These are phyloP conservation scores for Rhinoraja longicauda DNA, from an alignment of 2,797 vertebrate genomes.

Conservation along the genomic window DNA sequence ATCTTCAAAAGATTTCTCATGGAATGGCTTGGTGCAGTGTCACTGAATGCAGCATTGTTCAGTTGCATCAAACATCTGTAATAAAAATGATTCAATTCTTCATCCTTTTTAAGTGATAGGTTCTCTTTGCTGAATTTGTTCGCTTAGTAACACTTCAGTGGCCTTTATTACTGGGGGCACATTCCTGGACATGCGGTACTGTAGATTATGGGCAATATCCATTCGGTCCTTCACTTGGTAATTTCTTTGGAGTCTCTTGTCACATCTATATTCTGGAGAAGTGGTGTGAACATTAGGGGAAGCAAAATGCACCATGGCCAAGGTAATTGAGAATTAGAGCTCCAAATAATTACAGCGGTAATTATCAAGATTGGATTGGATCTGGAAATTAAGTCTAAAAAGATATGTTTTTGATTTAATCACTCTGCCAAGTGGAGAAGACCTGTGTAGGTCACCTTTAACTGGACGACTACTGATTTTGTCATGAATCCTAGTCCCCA, in stretches of 20 bases:
- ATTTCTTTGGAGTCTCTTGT: neutral
- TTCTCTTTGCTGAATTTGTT: neutral
- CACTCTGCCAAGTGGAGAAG: no score
- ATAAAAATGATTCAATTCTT: neutral
- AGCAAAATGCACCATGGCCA: no score
- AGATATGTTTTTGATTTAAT: no score
- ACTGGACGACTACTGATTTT: no score
- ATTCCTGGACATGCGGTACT: neutral
- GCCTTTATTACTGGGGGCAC: neutral
- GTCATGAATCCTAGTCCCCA: no score
- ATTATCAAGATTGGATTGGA: no score
- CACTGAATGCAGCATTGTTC: constrained; percentile 21
- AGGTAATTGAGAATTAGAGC: no score
- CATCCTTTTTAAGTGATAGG: neutral
- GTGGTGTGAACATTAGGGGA: no score
- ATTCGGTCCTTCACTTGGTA: neutral
- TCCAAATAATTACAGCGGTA: no score
- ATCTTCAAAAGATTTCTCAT: constrained; percentile 18
- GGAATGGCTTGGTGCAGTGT: neutral
- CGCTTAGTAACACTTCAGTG: neutral
- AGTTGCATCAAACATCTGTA: neutral
- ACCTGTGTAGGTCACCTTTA: no score
- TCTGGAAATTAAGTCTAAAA: no score
- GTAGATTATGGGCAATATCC: neutral
- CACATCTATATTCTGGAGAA: no score